Evolutionary conservation across 2,113 vertebrate genomes (phyloP).

Genomic region (Dipodomys ordii): DNA sequence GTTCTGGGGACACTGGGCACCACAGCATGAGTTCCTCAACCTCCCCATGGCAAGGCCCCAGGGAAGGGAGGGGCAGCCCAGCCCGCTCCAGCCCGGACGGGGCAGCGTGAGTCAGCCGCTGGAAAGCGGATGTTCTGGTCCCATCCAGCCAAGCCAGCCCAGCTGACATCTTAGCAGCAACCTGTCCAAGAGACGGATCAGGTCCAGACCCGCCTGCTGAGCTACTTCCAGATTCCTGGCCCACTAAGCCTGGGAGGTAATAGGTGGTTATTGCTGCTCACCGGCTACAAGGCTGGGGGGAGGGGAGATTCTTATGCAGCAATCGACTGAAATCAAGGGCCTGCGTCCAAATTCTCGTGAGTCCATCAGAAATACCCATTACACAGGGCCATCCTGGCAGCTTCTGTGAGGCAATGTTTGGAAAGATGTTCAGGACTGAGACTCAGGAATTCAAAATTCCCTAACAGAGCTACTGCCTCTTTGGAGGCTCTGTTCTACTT

Average conservation of each 20-base stretch:
- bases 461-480: accelerated
- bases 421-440: accelerated
- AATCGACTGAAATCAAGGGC: accelerated
- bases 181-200: neutral
- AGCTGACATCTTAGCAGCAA: accelerated
- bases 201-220: neutral
- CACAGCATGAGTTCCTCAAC: neutral
- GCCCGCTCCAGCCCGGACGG: neutral
- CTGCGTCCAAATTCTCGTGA: accelerated
- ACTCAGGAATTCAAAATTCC: neutral
- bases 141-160: neutral
- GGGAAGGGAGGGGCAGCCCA: accelerated
- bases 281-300: accelerated
- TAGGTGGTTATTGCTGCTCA: accelerated
- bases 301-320: accelerated
- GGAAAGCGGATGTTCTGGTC: neutral
- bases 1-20: neutral
- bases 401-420: accelerated
- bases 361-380: neutral
- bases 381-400: neutral
- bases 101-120: neutral
- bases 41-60: neutral
- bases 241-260: neutral
- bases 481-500: neutral
- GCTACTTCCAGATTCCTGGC: neutral